phyloP scores from a whole-genome alignment of 1,140 invertebrate species.

The Dendroctonus valens region DNA sequence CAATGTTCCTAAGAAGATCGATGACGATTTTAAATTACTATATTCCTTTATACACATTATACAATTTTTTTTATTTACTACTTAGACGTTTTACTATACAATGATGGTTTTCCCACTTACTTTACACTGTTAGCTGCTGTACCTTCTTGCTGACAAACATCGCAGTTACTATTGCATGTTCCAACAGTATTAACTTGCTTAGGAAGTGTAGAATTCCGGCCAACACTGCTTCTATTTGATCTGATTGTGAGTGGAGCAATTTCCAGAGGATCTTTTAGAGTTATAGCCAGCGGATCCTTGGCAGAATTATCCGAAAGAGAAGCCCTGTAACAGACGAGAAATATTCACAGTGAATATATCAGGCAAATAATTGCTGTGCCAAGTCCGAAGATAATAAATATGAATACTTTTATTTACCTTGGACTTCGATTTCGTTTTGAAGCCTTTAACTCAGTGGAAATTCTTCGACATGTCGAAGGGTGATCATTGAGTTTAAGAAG shows the following conservation, averaged over 20 bases:
- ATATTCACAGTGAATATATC: not conserved
- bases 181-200: not conserved
- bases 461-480: not conserved
- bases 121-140: slow-evolving; percentile 66
- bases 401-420: slow-evolving; percentile 20
- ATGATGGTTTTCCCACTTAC: slow-evolving; percentile 49
- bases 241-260: slow-evolving; percentile 7
- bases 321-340: not conserved
- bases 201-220: slow-evolving; percentile 49
- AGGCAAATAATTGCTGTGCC: not conserved
- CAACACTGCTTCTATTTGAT: slow-evolving; percentile 11
- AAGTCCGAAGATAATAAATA: not conserved
- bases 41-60: no score
- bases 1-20: no score
- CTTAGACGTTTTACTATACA: no score
- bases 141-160: slow-evolving; percentile 64
- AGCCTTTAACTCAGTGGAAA: slow-evolving; percentile 13
- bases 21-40: no score
- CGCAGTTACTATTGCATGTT: slow-evolving; percentile 51
- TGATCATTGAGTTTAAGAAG: slow-evolving; percentile 29
- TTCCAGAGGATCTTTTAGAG: slow-evolving; percentile 8
- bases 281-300: slow-evolving; percentile 18
- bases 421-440: slow-evolving; percentile 28
- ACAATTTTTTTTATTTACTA: no score
- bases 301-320: slow-evolving; percentile 10